These are phyloP conservation scores for Hystrix brachyura DNA, from an alignment of 2,113 vertebrate species.

Conservation along the genomic window DNA sequence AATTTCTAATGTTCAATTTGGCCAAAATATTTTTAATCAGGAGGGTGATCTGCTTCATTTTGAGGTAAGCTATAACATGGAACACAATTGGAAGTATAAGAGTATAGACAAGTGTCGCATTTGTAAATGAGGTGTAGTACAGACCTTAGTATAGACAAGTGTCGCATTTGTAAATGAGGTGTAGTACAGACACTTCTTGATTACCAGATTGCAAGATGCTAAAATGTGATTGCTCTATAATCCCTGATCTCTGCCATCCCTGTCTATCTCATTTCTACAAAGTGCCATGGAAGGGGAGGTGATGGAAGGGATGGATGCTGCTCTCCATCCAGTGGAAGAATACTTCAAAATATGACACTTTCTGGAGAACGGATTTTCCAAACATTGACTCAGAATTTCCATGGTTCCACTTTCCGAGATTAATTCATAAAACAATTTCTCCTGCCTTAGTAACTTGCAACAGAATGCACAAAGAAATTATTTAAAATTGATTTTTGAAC, in stretches of 20 bases:
- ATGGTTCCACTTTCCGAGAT: conserved; percentile 14
- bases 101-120: not conserved
- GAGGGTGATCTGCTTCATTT: not conserved
- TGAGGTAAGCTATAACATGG: not conserved
- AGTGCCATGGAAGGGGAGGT: not conserved
- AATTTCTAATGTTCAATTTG: not conserved
- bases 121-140: too few species aligned
- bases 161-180: not conserved
- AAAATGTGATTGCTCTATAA: not conserved
- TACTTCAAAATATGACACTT: not conserved
- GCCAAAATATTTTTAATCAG: not conserved
- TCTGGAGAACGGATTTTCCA: not conserved
- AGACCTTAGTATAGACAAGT: not conserved
- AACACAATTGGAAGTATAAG: not conserved
- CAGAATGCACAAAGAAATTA: not conserved
- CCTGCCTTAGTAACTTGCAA: not conserved
- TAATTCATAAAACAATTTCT: conserved; percentile 30
- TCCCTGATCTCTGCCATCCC: not conserved
- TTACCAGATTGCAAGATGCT: not conserved
- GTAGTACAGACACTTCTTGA: not conserved
- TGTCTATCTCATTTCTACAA: not conserved
- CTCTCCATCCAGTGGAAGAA: not conserved
- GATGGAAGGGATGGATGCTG: not conserved
- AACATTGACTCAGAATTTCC: conserved; percentile 40
- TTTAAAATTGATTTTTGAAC: conserved; percentile 63